These are phyloP conservation scores for Tachysurus fulvidraco DNA, from an alignment of 2,113 vertebrate species.

Conservation along the genomic window DNA sequence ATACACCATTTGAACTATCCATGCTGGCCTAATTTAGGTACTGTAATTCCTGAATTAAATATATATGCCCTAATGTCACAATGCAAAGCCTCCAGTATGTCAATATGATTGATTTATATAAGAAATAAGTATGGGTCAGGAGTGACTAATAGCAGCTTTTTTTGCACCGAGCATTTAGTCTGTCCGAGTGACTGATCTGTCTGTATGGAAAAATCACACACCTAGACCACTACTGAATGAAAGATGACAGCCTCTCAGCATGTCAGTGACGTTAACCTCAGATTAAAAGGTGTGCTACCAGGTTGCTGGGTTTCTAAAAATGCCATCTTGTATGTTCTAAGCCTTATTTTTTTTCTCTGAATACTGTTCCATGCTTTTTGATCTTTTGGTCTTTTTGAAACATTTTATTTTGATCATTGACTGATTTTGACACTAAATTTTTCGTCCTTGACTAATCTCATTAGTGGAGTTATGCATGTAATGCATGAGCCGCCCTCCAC, in stretches of 20 bases:
- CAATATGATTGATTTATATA: conserved; percentile 12
- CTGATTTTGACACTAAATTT: background rate
- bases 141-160: conserved; percentile 55
- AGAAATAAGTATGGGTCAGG: conserved; percentile 53
- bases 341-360: background rate
- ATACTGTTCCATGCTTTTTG: background rate
- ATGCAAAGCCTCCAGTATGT: background rate
- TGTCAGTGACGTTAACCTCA: conserved; percentile 8
- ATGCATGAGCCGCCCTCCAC: background rate
- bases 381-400: background rate
- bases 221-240: conserved; percentile 31
- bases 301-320: background rate
- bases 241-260: conserved; percentile 25
- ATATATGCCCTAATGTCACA: conserved; percentile 10
- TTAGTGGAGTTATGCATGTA: background rate
- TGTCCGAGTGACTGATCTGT: conserved; percentile 38
- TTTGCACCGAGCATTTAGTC: conserved; percentile 41
- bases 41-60: conserved; percentile 3
- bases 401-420: background rate
- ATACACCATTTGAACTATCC: conserved; percentile 2
- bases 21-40: conserved; percentile 12
- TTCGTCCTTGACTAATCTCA: background rate
- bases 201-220: conserved; percentile 24
- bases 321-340: background rate
- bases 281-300: background rate